Conservation (phyloP, 2,797 vertebrate genomes). For the Etheostoma nigrum region DNA sequence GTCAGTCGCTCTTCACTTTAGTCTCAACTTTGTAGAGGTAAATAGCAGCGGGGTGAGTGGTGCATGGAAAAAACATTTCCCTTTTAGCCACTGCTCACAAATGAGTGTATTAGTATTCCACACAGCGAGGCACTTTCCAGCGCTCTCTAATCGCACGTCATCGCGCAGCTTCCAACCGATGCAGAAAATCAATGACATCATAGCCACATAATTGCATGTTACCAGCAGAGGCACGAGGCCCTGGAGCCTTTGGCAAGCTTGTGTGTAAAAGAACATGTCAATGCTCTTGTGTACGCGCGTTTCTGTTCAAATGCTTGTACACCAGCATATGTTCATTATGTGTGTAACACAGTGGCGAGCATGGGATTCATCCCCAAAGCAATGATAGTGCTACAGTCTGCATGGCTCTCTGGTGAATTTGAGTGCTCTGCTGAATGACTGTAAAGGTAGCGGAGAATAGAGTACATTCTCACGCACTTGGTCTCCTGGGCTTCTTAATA, state of each 20-base stretch:
- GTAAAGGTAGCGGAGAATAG: conserved; percentile 53
- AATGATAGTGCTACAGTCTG: conserved; percentile 43
- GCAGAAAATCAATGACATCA: conserved; percentile 87
- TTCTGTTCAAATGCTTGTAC: conserved; percentile 43
- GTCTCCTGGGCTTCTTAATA: conserved; percentile 82
- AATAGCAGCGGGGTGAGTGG: conserved; percentile 56
- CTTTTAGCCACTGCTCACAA: conserved; percentile 75
- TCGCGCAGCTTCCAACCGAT: conserved; percentile 72
- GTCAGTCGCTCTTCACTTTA: conserved; percentile 35
- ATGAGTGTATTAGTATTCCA: conserved; percentile 87
- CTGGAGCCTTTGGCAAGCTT: conserved; percentile 51
- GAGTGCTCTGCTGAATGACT: conserved; percentile 46
- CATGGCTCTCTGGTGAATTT: conserved; percentile 45
- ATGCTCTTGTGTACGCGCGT: conserved; percentile 23
- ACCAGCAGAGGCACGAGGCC: conserved; percentile 75
- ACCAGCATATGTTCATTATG: conserved; percentile 59
- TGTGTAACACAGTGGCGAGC: conserved; percentile 54
- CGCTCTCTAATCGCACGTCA: conserved; percentile 75
- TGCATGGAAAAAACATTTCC: conserved; percentile 78
- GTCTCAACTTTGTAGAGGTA: conserved; percentile 62
- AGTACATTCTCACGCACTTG: conserved; percentile 55
- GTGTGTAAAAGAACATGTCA: conserved; percentile 45
- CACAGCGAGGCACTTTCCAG: conserved; percentile 85
- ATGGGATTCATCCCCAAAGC: conserved; percentile 49
- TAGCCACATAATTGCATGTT: conserved; percentile 87